phyloP scores from a whole-genome alignment of 1,140 invertebrate genomes.

The Pseudomyrmex cubaensis region DNA sequence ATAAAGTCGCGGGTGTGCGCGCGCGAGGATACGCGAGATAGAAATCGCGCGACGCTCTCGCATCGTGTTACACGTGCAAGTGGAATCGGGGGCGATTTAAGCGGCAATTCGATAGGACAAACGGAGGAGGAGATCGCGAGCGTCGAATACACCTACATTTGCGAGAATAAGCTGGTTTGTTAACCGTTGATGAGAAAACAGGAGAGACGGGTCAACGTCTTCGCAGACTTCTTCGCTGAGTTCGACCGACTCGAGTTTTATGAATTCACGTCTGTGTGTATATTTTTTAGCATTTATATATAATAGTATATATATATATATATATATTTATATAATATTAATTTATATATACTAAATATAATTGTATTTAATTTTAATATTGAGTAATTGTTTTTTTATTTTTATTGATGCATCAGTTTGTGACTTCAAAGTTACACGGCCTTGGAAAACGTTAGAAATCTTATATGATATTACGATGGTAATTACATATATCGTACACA shows the following conservation, averaged over 20 bases:
- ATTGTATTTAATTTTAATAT: no score
- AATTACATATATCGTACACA: no score
- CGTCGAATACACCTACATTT: slow-evolving; percentile 14
- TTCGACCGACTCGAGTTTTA: not conserved
- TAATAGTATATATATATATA: not conserved
- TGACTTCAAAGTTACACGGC: no score
- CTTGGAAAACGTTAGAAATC: not conserved
- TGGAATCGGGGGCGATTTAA: not conserved
- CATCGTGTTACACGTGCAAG: slow-evolving; percentile 33
- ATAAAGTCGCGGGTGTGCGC: slow-evolving; percentile 19
- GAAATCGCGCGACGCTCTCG: slow-evolving; percentile 12
- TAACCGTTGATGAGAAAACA: slow-evolving; percentile 22
- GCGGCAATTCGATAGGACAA: not conserved
- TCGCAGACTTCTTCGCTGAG: no score
- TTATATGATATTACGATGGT: not conserved
- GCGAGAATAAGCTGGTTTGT: not conserved
- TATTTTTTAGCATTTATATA: not conserved
- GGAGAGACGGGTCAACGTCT: not conserved
- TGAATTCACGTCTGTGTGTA: not conserved
- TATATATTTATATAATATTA: no score
- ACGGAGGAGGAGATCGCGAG: not conserved
- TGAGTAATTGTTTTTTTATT: no score
- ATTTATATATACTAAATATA: not conserved
- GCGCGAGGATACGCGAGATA: slow-evolving; percentile 39
- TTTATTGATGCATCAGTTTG: no score